Conservation (phyloP, 2,797 vertebrate genomes). For the Heterohyrax brucei region DNA sequence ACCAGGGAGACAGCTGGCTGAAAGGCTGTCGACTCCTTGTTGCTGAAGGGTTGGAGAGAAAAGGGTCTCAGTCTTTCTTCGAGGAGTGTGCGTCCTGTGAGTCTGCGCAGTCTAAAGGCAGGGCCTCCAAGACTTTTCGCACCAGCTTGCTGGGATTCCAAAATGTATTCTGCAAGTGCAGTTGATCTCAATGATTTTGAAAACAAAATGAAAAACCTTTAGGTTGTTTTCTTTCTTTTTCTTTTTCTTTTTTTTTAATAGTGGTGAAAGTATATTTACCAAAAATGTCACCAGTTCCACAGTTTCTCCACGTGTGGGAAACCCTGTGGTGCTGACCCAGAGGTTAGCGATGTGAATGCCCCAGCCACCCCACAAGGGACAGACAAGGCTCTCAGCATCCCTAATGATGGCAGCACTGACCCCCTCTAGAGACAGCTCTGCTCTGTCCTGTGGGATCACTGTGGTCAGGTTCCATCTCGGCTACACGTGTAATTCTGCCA, state of each 20-base stretch:
- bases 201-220: background rate
- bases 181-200: background rate
- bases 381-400: background rate
- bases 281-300: background rate
- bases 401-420: background rate
- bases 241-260: background rate
- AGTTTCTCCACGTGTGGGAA: background rate
- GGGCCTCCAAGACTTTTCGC: background rate
- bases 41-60: background rate
- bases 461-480: background rate
- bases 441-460: too few relatives aligned
- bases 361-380: background rate
- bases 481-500: background rate
- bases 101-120: background rate
- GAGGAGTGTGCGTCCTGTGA: accelerated
- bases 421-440: too few relatives aligned
- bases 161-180: background rate
- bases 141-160: background rate
- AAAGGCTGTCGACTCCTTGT: accelerated
- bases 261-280: background rate
- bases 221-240: background rate
- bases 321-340: background rate
- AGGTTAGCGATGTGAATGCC: background rate
- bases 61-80: background rate
- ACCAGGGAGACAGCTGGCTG: background rate